phyloP scores from a whole-genome alignment of 2,113 vertebrate genomes.

The Oryzias javanicus region DNA sequence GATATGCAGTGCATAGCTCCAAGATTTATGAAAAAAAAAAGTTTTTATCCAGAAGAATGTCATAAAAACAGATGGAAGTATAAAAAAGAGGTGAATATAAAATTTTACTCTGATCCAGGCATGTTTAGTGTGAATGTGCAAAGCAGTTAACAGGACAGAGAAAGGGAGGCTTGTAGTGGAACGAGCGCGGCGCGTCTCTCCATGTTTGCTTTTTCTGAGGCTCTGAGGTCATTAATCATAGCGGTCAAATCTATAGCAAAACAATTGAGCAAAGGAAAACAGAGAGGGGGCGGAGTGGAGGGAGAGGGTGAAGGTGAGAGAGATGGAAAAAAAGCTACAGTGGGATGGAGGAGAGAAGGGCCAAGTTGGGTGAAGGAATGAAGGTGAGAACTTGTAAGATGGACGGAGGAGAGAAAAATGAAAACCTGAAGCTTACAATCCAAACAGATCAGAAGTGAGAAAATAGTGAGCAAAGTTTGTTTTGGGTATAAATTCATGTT shows the following conservation, averaged over 20 bases:
- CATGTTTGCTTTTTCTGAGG: conserved; percentile 68
- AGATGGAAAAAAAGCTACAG: conserved; percentile 46
- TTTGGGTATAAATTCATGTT: too few relatives aligned
- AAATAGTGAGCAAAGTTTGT: not conserved
- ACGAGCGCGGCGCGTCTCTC: conserved; percentile 41
- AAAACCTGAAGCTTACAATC: not conserved
- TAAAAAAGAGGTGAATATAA: conserved; percentile 6
- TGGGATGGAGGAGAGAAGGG: conserved; percentile 32
- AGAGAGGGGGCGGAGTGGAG: conserved; percentile 21
- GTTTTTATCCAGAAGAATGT: not conserved
- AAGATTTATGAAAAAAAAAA: not conserved
- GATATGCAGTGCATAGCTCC: not conserved
- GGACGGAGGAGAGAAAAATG: not conserved
- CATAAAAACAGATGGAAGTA: not conserved
- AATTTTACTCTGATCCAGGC: not conserved
- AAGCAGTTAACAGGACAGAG: conserved; percentile 26
- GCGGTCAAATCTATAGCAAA: conserved; percentile 69
- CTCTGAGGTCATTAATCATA: conserved; percentile 73
- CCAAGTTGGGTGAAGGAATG: conserved; percentile 5
- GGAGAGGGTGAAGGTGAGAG: conserved; percentile 42
- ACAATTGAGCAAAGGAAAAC: conserved; percentile 67
- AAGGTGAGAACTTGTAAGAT: conserved; percentile 14
- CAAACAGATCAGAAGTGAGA: too few relatives aligned
- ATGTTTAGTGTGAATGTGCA: conserved; percentile 20
- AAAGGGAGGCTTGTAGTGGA: conserved; percentile 41